Evolutionary conservation across 2,113 vertebrate species (phyloP).

Genomic region (Pangasianodon gigas): DNA sequence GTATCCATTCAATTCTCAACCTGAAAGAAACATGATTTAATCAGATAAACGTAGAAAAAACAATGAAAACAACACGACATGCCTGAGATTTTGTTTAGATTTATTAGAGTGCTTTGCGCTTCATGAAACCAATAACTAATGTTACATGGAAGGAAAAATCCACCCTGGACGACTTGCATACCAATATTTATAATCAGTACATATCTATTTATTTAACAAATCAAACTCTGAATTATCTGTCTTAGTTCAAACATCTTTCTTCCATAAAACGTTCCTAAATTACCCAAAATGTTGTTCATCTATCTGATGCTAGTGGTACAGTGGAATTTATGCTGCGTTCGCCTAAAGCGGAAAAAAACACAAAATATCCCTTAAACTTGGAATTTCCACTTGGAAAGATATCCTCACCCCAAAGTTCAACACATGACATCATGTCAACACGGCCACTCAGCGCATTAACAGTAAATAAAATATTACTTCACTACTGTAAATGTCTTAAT

Average conservation of each 20-base stretch:
- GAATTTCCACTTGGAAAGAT: background rate
- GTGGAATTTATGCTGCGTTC: background rate
- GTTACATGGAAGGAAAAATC: background rate
- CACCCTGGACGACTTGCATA: background rate
- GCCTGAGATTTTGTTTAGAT: background rate
- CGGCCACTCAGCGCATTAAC: no score
- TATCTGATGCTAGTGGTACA: background rate
- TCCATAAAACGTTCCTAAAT: background rate
- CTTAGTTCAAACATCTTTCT: background rate
- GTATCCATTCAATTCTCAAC: constrained; percentile 21
- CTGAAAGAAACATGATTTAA: background rate
- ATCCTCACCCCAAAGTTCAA: background rate
- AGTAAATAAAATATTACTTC: no score
- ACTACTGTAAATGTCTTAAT: no score
- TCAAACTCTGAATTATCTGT: background rate
- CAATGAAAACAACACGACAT: background rate
- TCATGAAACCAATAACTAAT: background rate
- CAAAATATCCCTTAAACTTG: background rate
- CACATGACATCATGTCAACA: background rate
- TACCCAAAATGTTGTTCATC: background rate
- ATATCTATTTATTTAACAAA: background rate
- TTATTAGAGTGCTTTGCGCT: background rate
- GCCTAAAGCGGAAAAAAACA: background rate
- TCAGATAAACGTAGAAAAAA: no score
- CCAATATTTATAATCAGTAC: background rate